Base-by-base conservation (phyloP, 2,888 invertebrate species). In the Netelia virgata region DNA sequence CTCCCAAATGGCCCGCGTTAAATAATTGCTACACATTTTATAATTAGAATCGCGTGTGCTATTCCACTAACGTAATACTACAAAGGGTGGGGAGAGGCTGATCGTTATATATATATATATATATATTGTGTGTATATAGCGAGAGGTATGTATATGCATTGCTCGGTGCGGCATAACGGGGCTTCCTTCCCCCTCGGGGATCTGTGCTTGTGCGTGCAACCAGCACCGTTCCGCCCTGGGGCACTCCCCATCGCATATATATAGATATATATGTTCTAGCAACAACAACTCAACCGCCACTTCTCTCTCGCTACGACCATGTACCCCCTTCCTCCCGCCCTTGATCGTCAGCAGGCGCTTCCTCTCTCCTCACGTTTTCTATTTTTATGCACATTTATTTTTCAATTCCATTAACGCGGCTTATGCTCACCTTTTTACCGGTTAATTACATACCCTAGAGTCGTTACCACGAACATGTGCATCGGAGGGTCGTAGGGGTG, bases 331-430 rank as follows among this genome's bases (percentile, higher is more conserved):
- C 47, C 64, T 3, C 23, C 0, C 59, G 43, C 78, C 57, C 41
- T 77, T 18, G 20, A 66, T 81, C 63, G 68, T 80, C 75, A 41
- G 77, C 43, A 36, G 43, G 41, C 53, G 53, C 41, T 50, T 47
- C 47, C 50, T 28, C 74, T 14, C 53, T 80, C 77, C 68, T 72
- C 64, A 50, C 18, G 50, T 72, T 81, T 76, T 81, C 75, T 74
- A 63, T 55, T 55, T 50, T 50, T 69, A 50, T 57, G 50, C 53
- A 87, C 88, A 87, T 90, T 89, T 88, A 89, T 90, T 88, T 89
- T 90, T 89, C 85, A 85, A 88, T 88, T 87, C 87, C 88, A 88
- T 90, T 89, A 90, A 77, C 83, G 69, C 79, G 28, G 28, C 74
- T 75, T 70, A n/a, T 74, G 74, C 75, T 59, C 43, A 59, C 50